Evolutionary conservation across 1,140 invertebrate genomes (phyloP).

Genomic region (Conus betulinus): DNA sequence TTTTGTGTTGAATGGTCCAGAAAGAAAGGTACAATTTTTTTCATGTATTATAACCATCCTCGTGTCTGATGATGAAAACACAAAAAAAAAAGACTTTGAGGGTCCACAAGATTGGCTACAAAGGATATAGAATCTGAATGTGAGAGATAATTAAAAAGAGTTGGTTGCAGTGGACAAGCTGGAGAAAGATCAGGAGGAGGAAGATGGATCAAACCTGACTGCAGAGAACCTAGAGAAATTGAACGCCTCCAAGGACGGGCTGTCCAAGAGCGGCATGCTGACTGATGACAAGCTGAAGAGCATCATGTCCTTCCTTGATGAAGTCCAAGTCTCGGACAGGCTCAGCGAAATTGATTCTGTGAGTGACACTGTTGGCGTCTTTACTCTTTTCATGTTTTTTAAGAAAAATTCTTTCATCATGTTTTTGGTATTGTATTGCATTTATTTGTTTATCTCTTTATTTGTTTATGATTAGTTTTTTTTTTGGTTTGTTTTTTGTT

Average conservation of each 20-base stretch:
- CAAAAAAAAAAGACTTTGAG: too few relatives aligned
- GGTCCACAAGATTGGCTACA: too few relatives aligned
- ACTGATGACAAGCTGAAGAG: slow-evolving; percentile 73
- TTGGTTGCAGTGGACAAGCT: slow-evolving; percentile 67
- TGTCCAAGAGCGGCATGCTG: slow-evolving; percentile 61
- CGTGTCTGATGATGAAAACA: too few relatives aligned
- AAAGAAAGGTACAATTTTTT: too few relatives aligned
- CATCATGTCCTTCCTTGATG: slow-evolving; percentile 74
- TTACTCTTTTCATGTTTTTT: too few relatives aligned
- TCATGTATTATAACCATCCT: too few relatives aligned
- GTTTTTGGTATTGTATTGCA: too few relatives aligned
- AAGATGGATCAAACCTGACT: slow-evolving; percentile 60
- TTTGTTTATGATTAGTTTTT: background rate
- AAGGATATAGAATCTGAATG: too few relatives aligned
- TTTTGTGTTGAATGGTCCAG: too few relatives aligned
- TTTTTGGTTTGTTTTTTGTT: background rate
- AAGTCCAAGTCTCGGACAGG: slow-evolving; percentile 72
- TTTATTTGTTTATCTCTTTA: too few relatives aligned
- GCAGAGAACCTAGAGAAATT: slow-evolving; percentile 66
- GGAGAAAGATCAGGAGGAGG: slow-evolving; percentile 59
- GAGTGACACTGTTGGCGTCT: slow-evolving; percentile 3
- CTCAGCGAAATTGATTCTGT: slow-evolving; percentile 72
- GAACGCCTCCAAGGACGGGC: slow-evolving; percentile 52
- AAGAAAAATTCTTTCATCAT: too few relatives aligned
- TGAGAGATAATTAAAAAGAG: too few relatives aligned